Conservation (phyloP, 2,797 vertebrate species). For the Nothura maculosa region DNA sequence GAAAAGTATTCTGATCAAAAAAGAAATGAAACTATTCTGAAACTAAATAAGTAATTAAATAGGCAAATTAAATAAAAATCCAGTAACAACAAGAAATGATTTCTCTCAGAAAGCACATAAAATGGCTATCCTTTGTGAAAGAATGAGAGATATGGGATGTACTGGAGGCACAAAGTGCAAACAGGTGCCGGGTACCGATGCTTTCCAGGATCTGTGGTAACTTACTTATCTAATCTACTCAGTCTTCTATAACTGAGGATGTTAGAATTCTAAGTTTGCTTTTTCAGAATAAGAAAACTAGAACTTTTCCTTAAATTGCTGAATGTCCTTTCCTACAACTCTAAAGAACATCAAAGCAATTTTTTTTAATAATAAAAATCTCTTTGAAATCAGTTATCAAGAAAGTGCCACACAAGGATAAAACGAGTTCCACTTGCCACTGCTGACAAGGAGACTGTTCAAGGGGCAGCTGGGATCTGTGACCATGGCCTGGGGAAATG, state of each 20-base stretch:
- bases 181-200: not conserved
- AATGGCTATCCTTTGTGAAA: not conserved
- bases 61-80: not conserved
- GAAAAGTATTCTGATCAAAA: not conserved
- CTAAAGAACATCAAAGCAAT: not conserved
- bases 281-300: not conserved
- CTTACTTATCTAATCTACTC: not conserved
- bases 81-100: not conserved
- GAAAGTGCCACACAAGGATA: not conserved
- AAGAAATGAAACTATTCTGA: not conserved
- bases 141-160: not conserved
- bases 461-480: not conserved
- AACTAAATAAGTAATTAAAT: not conserved
- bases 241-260: not conserved
- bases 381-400: not conserved
- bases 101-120: not conserved
- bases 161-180: not conserved
- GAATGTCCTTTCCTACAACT: not conserved
- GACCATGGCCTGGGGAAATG: not conserved
- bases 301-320: not conserved
- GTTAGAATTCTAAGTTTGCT: not conserved
- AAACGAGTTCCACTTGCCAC: not conserved
- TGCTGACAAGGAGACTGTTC: not conserved
- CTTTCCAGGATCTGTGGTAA: not conserved
- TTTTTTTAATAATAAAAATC: not conserved